These are phyloP conservation scores for Drosophila siamana DNA, from an alignment of 2,888 invertebrate species.

Conservation along the genomic window DNA sequence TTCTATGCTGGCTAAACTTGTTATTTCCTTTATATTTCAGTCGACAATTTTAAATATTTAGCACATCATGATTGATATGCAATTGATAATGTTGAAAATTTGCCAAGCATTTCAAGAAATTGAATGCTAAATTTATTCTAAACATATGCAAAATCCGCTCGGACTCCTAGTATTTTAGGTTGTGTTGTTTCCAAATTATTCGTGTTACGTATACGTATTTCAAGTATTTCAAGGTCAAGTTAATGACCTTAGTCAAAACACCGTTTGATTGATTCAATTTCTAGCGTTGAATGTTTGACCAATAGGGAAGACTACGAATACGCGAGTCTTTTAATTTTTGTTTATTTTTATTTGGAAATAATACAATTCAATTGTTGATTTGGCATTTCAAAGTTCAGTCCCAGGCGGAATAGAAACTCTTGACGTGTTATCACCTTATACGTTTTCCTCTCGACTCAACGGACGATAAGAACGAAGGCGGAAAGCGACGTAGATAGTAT, in stretches of 20 bases:
- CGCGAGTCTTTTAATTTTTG: neutral
- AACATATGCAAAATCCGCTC: neutral
- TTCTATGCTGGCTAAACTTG: too few relatives aligned
- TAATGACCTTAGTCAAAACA: neutral
- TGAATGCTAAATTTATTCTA: neutral
- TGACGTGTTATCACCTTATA: constrained; percentile 17
- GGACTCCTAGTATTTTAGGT: too few relatives aligned
- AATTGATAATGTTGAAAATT: neutral
- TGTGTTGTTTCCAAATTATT: neutral
- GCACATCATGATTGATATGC: neutral
- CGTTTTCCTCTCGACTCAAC: neutral
- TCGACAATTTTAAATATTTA: too few relatives aligned
- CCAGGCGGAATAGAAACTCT: neutral
- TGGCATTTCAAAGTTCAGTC: constrained; percentile 31
- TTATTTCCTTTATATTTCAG: too few relatives aligned
- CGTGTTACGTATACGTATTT: neutral
- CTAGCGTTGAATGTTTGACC: neutral
- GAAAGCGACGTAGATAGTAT: neutral
- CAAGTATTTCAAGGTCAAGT: constrained; percentile 2
- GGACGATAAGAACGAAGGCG: constrained; percentile 25
- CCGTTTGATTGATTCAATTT: constrained; percentile 7
- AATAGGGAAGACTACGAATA: neutral
- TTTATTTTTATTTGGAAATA: constrained; percentile 8
- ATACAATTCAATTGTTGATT: neutral
- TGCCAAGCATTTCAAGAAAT: neutral